Evolutionary conservation across 2,113 vertebrate genomes (phyloP), one percentile per base, ranked within the genome.

Genomic region (Uria lomvia): DNA sequence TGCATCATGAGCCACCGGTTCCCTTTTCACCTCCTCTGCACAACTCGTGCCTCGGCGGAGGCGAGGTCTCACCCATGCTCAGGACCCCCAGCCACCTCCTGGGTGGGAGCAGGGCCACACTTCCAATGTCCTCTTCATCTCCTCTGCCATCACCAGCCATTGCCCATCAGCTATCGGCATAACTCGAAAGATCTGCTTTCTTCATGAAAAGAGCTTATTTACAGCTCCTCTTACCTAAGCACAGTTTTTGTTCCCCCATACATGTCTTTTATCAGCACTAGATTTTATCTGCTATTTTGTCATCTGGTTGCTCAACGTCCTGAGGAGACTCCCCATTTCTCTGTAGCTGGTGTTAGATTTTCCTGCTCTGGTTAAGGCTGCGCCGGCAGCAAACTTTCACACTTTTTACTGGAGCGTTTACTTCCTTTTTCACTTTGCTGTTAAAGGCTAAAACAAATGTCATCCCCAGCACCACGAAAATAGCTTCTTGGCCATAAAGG

Each of bases 11-110:
- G 67, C 3, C 1, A 17, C 15, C 3, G 1, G 36, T 72, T 88
- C 88, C 58, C 42, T 58, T 56, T 58, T 11, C 74, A 11, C 7
- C 68, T 32, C 47, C 74, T 4, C 63, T 18, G 50, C 63, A 17
- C 2, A 1, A 7, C 47, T n/a, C 1, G 0, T 38, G 58, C 30
- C 70, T 27, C 3, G 0, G 42, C 6, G 1, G 27, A 22, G 53
- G 24, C 1, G 16, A 67, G 38, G 5, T 3, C 45, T 56, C 19
- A 0, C 45, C 38, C 12, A 0, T 0, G 2, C 59, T 21, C 55
- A 12, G 66, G 26, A 12, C 21, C 21, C n/a, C 3, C 36, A 5
- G 58, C 4, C 43, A 30, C 24, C 59, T 58, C 82, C 68, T 5
- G 26, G 34, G 9, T 14, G 53, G 19, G 9, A 72, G n/a, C 78